Evolutionary conservation across 2,113 vertebrate genomes (phyloP).

Genomic region (Vulpes vulpes): DNA sequence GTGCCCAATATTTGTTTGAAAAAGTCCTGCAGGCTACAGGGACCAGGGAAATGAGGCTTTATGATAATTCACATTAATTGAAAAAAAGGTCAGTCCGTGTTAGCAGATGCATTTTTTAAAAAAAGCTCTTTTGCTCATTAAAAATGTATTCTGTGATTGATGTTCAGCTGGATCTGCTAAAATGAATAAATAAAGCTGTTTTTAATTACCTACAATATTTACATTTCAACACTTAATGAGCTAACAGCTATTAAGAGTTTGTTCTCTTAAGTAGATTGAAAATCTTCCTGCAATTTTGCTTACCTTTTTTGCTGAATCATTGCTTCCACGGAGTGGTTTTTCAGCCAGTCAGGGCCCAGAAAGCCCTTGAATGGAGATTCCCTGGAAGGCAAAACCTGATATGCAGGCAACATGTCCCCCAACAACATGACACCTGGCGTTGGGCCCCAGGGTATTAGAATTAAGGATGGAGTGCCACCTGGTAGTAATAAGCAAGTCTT

Average conservation of each 20-base stretch:
- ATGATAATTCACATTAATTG: not conserved
- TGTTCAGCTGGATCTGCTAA: slow-evolving; percentile 64
- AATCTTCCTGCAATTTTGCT: not conserved
- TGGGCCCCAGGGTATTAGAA: not conserved
- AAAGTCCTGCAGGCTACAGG: not conserved
- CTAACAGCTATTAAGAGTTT: slow-evolving; percentile 66
- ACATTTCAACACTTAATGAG: slow-evolving; percentile 73
- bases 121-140: slow-evolving; percentile 73
- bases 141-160: slow-evolving; percentile 69
- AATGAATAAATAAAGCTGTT: slow-evolving; percentile 68
- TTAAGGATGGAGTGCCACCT: not conserved
- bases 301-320: slow-evolving; percentile 20
- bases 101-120: not conserved
- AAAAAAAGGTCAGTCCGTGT: slow-evolving; percentile 43
- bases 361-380: not conserved
- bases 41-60: not conserved
- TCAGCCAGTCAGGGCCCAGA: not conserved
- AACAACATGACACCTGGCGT: not conserved
- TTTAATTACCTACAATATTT: slow-evolving; percentile 80
- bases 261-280: slow-evolving; percentile 54
- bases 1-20: not conserved
- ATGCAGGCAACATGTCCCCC: not conserved
- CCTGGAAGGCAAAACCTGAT: not conserved
- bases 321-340: not conserved
- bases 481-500: not conserved